Base-by-base conservation (phyloP, 2,113 vertebrate species). In the Entomyzon cyanotis region DNA sequence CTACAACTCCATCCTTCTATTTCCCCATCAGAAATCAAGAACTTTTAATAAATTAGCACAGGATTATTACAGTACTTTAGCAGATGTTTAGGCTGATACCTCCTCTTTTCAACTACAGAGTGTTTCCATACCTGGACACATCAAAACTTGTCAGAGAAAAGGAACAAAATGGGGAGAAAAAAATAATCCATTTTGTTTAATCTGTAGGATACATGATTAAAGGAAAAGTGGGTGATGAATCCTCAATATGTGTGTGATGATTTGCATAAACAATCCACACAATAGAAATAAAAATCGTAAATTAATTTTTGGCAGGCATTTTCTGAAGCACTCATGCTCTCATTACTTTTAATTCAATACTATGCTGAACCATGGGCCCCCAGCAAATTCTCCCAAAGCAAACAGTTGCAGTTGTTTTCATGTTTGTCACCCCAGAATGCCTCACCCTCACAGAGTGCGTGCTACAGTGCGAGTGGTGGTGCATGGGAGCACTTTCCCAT, bases 171-270 rank as follows among this genome's bases (percentile, higher is more conserved):
- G 8, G 8, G 59, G 10, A 37, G 59, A 30, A 28, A 58, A 62
- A 3, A 55, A 14, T 0, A 18, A 44, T 35, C 1, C 0, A 15
- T 52, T 82, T 68, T 63, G 9, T 47, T 87, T 86, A 52, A 88
- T 73, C 25, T 31, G 6, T n/a, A 75, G 83, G 7, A 70, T 9
- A 39, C 4, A 16, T 7, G 10, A 75, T 16, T 84, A 56, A 71
- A 75, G 35, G 64, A 69, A 75, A 39, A 39, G 17, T 41, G 20
- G 14, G 42, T 30, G 58, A 15, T 64, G 21, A 68, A 52, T 46
- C 28, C 15, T 85, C 11, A 21, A 62, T 20, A 41, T 18, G 5
- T 42, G 10, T 35, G 65, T 23, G 24, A 83, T 37, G 37, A 73
- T 62, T 12, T 90, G 15, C 20, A 42, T 18, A 39, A 70, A 16